Base-by-base conservation (phyloP, 1,140 invertebrate species). In the Dinothrombium tinctorium region DNA sequence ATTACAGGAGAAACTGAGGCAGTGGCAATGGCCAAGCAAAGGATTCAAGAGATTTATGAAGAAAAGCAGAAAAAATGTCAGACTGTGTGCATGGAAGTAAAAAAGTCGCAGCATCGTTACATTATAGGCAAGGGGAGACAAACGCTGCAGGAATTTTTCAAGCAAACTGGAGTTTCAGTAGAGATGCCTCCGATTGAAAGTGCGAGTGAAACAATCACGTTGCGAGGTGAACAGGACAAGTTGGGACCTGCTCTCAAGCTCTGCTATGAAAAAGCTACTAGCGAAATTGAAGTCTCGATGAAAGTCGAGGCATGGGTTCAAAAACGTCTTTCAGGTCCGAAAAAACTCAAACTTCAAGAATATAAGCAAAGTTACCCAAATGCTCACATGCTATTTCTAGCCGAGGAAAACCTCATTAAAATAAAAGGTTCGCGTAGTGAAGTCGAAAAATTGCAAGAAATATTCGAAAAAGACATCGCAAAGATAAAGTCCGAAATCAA, bases 1-100 rank as follows among this genome's bases (percentile, higher is more conserved):
- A 79, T 99, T 50, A 77, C 81, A 24, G 92, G 92, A 9, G 90
- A 98, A 54, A 90, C 89, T 53, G 89, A 94, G 50, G 82, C 83
- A 24, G 89, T 98, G 4, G 63, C 74, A 20, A 64, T 69, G 29
- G 87, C 82, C 31, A 84, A 83, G 54, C 70, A 74, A 5, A 72
- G 71, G 47, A 83, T 98, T 47, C 72, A 77, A 52, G 65, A 68
- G 36, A 86, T 90, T 50, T 78, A 76, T 56, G 72, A 78, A 50
- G 77, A 87, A 22, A 46, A 45, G 76, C 73, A 81, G 51, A 73
- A 74, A 51, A 79, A 75, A 54, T 89, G 81, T 56, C 75, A 74
- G 23, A 77, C 77, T 1, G 81, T 98, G 2, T 73, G 73, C n/a
- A 80, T 94, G 17, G 84, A 95, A 62, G 86, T 98, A 35, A 72